phyloP scores from a whole-genome alignment of 2,113 vertebrate species.

The Carollia perspicillata region DNA sequence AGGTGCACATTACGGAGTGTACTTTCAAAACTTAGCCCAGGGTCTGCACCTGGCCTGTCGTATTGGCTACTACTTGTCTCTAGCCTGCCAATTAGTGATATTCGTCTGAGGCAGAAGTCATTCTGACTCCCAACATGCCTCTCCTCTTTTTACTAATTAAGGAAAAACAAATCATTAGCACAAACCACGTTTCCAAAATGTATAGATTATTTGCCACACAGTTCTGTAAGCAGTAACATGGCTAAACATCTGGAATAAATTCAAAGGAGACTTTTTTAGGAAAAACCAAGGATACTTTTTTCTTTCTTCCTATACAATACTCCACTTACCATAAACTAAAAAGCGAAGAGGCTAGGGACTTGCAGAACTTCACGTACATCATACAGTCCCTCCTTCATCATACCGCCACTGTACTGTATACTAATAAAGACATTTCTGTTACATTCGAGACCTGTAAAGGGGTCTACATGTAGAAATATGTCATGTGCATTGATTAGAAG shows the following conservation, averaged over 20 bases:
- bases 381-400: neutral
- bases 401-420: neutral
- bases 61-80: neutral
- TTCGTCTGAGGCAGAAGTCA: neutral
- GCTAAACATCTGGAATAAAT: neutral
- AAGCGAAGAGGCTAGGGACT: neutral
- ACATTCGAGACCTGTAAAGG: neutral
- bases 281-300: neutral
- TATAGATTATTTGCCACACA: neutral
- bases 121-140: conserved; percentile 10
- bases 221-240: neutral
- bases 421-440: neutral
- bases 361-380: neutral
- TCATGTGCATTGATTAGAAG: neutral
- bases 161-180: neutral
- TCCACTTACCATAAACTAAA: neutral
- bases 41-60: conserved; percentile 13
- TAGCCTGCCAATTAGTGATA: conserved; percentile 1
- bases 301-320: neutral
- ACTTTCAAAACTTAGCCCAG: neutral
- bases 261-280: neutral
- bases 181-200: neutral
- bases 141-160: conserved; percentile 14
- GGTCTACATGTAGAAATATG: neutral
- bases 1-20: neutral